These are phyloP conservation scores for Sebastes diploproa DNA, from an alignment of 2,797 vertebrate genomes.

Conservation along the genomic window DNA sequence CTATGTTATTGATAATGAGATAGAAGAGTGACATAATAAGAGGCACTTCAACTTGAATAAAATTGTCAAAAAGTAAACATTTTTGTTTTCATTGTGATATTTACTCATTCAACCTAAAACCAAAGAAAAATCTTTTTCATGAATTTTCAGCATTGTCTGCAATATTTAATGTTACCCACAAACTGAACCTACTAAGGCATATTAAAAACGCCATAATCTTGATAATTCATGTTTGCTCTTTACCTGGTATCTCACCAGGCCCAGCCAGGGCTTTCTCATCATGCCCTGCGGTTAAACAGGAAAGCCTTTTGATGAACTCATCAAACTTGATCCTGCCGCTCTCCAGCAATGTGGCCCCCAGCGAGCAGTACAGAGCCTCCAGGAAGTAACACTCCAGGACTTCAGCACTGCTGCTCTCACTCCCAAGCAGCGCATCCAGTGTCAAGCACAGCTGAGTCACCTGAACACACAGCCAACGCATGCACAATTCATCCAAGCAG, in stretches of 20 bases:
- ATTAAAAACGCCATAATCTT: background rate
- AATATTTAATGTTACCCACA: background rate
- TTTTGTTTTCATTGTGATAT: background rate
- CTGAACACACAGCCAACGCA: constrained; percentile 69
- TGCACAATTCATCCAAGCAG: background rate
- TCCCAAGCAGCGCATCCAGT: constrained; percentile 86
- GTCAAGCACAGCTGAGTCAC: constrained; percentile 89
- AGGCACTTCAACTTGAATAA: background rate
- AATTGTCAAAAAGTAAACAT: background rate
- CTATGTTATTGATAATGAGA: background rate
- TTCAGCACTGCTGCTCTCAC: constrained; percentile 72
- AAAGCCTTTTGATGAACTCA: constrained; percentile 86
- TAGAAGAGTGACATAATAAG: background rate
- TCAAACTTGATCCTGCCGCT: constrained; percentile 86
- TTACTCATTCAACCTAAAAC: background rate
- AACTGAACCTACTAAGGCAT: background rate
- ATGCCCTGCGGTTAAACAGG: constrained; percentile 77
- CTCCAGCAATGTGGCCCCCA: constrained; percentile 89
- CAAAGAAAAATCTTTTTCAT: background rate
- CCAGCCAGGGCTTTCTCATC: constrained; percentile 80
- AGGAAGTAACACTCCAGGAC: constrained; percentile 92
- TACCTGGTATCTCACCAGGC: constrained; percentile 93
- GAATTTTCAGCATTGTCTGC: background rate
- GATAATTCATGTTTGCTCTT: background rate
- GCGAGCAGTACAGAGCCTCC: constrained; percentile 93